Conservation (phyloP, 2,888 invertebrate genomes). For the Calameuta pallipes region DNA sequence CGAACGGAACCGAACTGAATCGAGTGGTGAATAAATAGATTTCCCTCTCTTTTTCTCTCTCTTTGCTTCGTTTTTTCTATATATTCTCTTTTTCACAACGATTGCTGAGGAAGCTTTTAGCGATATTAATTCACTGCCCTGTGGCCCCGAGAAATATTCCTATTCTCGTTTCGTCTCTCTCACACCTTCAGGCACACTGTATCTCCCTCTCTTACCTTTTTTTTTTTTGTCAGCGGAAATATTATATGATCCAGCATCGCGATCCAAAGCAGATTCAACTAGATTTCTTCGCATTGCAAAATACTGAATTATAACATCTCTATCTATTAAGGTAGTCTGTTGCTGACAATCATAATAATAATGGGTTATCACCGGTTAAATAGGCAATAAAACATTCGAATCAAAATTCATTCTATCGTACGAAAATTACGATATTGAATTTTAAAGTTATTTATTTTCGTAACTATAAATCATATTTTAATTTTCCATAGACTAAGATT, state of each 20-base stretch:
- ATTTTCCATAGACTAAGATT: no score
- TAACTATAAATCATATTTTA: no score
- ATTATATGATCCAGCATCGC: background rate
- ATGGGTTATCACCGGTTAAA: no score
- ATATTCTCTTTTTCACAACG: background rate
- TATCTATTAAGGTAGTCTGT: background rate
- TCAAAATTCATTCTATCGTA: no score
- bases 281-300: background rate
- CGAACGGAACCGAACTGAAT: no score
- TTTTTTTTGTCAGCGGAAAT: background rate
- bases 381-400: no score
- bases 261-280: background rate
- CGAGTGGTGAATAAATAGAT: no score
- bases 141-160: background rate
- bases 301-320: background rate
- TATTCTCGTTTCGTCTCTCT: background rate
- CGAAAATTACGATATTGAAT: no score
- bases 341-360: no score
- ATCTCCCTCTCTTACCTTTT: background rate
- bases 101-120: background rate
- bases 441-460: no score
- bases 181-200: background rate
- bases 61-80: background rate
- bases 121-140: background rate
- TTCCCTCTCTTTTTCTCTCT: no score